These are phyloP conservation scores for Geothlypis trichas DNA, from an alignment of 2,113 vertebrate genomes.

Conservation along the genomic window DNA sequence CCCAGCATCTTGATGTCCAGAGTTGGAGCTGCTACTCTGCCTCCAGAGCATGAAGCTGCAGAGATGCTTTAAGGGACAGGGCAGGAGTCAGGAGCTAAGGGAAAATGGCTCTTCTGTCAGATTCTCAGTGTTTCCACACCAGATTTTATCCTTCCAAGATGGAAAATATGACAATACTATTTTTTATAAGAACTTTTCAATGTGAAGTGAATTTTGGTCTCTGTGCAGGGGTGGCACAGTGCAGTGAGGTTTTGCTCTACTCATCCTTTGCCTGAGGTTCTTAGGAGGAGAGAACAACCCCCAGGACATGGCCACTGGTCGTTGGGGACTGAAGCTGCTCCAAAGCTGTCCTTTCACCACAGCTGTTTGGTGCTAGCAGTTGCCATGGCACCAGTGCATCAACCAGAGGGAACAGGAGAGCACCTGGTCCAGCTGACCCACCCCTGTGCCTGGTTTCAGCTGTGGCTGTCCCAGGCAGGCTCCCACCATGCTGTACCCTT, in stretches of 20 bases:
- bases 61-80: not conserved
- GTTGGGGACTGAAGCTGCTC: not conserved
- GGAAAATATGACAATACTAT: not conserved
- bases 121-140: not conserved
- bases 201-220: not conserved
- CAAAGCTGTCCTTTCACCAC: not conserved
- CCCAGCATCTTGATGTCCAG: not conserved
- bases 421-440: not conserved
- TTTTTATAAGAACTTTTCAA: not conserved
- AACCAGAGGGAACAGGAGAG: not conserved
- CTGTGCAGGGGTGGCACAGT: not conserved
- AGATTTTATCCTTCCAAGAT: not conserved
- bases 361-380: constrained; percentile 33
- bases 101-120: not conserved
- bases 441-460: not conserved
- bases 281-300: not conserved
- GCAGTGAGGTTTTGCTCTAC: not conserved
- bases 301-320: not conserved
- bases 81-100: not conserved
- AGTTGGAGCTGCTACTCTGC: not conserved
- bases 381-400: constrained; percentile 40
- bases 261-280: not conserved
- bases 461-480: accelerated
- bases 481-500: not conserved
- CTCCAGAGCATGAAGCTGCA: not conserved